Base-by-base conservation (phyloP, 2,888 invertebrate genomes). In the Dryobota labecula region DNA sequence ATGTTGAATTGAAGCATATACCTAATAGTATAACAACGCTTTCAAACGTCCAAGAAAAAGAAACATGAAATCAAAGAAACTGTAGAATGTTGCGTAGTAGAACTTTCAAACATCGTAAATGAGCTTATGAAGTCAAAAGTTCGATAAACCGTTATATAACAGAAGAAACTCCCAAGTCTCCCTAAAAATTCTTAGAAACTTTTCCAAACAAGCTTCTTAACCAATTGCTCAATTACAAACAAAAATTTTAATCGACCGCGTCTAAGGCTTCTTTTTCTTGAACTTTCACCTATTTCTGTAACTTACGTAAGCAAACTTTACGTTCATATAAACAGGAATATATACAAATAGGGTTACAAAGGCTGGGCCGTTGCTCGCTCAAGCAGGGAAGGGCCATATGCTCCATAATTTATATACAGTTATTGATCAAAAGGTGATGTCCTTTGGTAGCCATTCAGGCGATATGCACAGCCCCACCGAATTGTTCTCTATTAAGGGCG, bases 391-490 rank as follows among this genome's bases (percentile, higher is more conserved):
- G 94, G 95, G 93, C 95, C 73, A 96, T 95, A 94, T 95, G 95
- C 92, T 94, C 87, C 86, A 93, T 94, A 95, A 95, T 95, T 95
- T 95, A 94, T 95, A 93, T 95, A 96, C 95, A 95, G 94, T 95
- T 95, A 95, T 95, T 96, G 96, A 96, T 96, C 96, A 96, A 96
- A 96, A 94, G 96, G 84, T 80, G 93, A 89, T 88, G 92, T 94
- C 95, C 95, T 95, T 96, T 95, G 92, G 93, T 87, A 93, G 87
- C 90, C 95, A 95, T 88, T 91, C 92, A 92, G 90, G 92, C 95
- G 94, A 92, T 89, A 88, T 88, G 84, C 86, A 86, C 88, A 91
- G 89, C 91, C 91, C 90, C 88, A 86, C 85, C 90, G 92, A 94
- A 94, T 93, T 94, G 94, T 93, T 90, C 89, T 90, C 92, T 91